A percentile compares a stretch with the other conserved stretches of the same genome.
Conservation (phyloP, 2,888 invertebrate genomes). For the Leucophora obtusa region DNA sequence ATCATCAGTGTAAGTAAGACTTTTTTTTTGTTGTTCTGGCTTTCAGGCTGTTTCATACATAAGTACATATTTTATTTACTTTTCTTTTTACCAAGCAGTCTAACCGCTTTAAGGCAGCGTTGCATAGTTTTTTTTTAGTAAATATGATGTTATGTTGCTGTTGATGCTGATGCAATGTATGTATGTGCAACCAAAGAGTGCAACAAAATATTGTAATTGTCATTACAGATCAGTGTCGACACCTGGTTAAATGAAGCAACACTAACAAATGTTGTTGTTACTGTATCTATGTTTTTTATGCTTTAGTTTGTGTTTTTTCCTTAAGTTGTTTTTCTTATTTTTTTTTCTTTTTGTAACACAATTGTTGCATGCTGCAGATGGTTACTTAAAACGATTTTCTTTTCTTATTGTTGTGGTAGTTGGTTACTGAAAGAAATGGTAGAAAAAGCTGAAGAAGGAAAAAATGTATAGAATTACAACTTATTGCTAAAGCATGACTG, state of each 20-base stretch:
- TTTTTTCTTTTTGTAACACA: conserved; percentile 48
- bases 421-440: conserved; percentile 29
- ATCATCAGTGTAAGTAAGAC: conserved; percentile 58
- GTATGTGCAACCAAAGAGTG: conserved; percentile 49
- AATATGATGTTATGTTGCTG: conserved; percentile 55
- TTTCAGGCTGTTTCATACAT: conserved; percentile 12
- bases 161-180: neutral
- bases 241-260: conserved; percentile 76
- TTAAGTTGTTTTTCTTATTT: conserved; percentile 45
- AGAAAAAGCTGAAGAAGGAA: conserved; percentile 33
- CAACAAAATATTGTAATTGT: conserved; percentile 72
- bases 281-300: conserved; percentile 14
- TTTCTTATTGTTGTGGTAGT: conserved; percentile 37
- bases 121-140: conserved; percentile 40
- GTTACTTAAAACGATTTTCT: conserved; percentile 7
- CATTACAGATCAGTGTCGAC: conserved; percentile 76
- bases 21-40: conserved; percentile 13
- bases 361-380: conserved; percentile 47
- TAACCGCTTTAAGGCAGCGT: conserved; percentile 19
- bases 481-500: conserved; percentile 59
- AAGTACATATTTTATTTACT: conserved; percentile 23
- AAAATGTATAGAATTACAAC: conserved; percentile 52
- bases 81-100: conserved; percentile 25
- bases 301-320: conserved; percentile 2
- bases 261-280: conserved; percentile 67